phyloP scores from a whole-genome alignment of 2,113 vertebrate genomes.

The Fulmarus glacialis region DNA sequence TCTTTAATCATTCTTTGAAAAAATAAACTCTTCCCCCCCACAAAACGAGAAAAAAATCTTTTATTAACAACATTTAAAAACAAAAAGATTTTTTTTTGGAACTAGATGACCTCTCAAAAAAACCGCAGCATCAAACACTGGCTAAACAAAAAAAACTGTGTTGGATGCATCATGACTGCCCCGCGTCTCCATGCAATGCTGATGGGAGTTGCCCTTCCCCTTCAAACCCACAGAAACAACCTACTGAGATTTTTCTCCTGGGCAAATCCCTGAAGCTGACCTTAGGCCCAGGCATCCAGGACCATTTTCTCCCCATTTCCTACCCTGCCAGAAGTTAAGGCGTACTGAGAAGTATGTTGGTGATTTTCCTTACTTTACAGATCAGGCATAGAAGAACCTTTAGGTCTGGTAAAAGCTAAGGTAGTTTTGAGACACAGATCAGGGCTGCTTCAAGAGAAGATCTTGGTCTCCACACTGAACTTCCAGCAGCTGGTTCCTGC shows the following conservation, averaged over 20 bases:
- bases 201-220: not conserved
- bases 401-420: not conserved
- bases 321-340: not conserved
- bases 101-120: not conserved
- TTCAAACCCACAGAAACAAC: not conserved
- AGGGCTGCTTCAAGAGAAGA: not conserved
- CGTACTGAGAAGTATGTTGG: not conserved
- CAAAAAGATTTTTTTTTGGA: not conserved
- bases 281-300: not conserved
- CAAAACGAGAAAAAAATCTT: not conserved
- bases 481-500: not conserved
- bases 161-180: not conserved
- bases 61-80: not conserved
- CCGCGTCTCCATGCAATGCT: fast-evolving
- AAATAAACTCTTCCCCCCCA: not conserved
- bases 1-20: not conserved
- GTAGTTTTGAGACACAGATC: not conserved
- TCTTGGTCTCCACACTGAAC: not conserved
- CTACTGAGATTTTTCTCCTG: not conserved
- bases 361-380: not conserved
- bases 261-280: not conserved
- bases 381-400: not conserved
- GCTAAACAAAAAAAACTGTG: no score
- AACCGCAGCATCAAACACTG: not conserved
- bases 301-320: not conserved